phyloP scores from a whole-genome alignment of 2,113 vertebrate species.

The Lycocorax pyrrhopterus region DNA sequence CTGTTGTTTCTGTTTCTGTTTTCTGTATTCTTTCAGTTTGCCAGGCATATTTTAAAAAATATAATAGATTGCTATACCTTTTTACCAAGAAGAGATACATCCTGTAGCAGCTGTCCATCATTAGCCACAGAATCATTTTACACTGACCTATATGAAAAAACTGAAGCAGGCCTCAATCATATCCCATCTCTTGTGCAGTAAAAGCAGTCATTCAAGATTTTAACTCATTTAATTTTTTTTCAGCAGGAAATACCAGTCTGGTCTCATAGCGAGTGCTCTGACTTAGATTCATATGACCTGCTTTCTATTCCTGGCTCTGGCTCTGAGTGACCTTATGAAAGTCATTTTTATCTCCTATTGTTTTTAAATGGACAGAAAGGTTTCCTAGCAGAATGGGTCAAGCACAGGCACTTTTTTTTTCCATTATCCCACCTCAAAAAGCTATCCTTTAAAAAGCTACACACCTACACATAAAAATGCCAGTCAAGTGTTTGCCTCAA shows the following conservation, averaged over 20 bases:
- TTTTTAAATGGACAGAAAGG: conserved; percentile 31
- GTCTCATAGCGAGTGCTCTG: conserved; percentile 22
- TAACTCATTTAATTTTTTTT: conserved; percentile 3
- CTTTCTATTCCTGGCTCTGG: conserved; percentile 46
- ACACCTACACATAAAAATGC: neutral
- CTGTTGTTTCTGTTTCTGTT: neutral
- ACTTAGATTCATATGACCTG: conserved; percentile 48
- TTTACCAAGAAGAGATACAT: neutral
- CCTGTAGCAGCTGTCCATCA: conserved; percentile 22
- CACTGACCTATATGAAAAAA: neutral
- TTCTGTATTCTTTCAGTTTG: neutral
- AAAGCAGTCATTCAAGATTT: conserved; percentile 32
- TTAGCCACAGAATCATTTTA: neutral
- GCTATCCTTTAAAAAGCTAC: neutral
- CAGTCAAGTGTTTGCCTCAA: neutral
- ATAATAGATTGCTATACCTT: neutral
- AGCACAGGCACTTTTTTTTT: neutral
- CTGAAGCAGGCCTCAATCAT: conserved; percentile 31
- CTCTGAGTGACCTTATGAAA: conserved; percentile 37
- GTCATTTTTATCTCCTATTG: conserved; percentile 32
- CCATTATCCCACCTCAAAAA: neutral
- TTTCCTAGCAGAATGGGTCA: neutral
- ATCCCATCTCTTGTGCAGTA: neutral
- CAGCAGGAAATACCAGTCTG: conserved; percentile 22
- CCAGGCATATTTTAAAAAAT: neutral